These are phyloP conservation scores for Fregata magnificens DNA, from an alignment of 2,113 vertebrate species.

Conservation along the genomic window DNA sequence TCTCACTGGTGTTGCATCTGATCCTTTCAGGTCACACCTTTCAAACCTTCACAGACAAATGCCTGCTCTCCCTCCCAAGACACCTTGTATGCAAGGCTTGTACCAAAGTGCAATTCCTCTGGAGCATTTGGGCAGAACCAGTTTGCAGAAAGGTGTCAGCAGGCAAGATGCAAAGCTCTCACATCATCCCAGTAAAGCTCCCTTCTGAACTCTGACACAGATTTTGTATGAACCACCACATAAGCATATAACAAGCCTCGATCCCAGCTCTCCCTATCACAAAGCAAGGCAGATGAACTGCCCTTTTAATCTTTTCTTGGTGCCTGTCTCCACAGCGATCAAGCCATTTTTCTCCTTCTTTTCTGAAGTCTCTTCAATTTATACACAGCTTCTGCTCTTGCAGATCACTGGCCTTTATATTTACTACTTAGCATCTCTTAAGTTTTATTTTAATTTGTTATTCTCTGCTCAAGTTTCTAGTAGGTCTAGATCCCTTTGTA, in stretches of 20 bases:
- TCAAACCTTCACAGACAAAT: neutral
- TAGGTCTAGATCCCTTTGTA: neutral
- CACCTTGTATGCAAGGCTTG: neutral
- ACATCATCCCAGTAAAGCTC: neutral
- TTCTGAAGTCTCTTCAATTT: neutral
- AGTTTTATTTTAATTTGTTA: neutral
- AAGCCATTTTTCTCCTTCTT: neutral
- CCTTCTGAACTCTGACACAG: neutral
- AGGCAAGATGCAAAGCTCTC: neutral
- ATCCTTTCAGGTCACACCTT: neutral
- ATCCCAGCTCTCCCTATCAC: neutral
- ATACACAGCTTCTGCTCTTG: neutral
- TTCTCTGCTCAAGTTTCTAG: neutral
- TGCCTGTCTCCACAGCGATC: neutral
- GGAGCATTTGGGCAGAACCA: neutral
- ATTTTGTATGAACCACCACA: neutral
- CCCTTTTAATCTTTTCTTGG: neutral
- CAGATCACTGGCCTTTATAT: neutral
- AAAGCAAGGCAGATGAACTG: neutral
- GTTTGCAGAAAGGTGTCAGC: neutral
- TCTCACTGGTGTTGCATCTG: neutral
- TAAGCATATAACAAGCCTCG: neutral
- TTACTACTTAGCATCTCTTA: neutral
- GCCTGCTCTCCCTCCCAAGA: neutral
- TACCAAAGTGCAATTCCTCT: neutral